Evolutionary conservation across 2,113 vertebrate species (phyloP).

Genomic region (Passer domesticus): DNA sequence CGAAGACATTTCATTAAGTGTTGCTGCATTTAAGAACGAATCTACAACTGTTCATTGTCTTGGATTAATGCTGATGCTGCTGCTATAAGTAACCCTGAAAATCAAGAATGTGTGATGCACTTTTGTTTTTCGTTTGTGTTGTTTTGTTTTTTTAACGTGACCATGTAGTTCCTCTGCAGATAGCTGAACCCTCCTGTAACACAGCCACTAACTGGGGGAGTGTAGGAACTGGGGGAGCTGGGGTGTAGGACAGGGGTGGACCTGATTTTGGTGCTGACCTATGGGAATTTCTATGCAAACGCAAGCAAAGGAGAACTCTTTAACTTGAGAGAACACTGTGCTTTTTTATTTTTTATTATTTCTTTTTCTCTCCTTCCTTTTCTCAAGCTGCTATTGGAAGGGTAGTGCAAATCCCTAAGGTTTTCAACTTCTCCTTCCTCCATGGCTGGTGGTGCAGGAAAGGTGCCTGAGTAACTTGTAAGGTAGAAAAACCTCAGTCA

Average conservation of each 20-base stretch:
- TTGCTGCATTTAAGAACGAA: conserved; percentile 70
- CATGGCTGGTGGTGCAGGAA: background rate
- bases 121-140: conserved; percentile 23
- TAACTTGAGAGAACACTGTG: conserved; percentile 62
- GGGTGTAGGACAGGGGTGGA: conserved; percentile 3
- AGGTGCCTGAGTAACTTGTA: background rate
- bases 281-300: conserved; percentile 62
- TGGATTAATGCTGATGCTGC: conserved; percentile 77
- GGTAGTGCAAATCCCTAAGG: conserved; percentile 21
- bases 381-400: conserved; percentile 62
- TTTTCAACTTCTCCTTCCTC: conserved; percentile 11
- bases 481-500: background rate
- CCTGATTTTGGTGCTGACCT: conserved; percentile 66
- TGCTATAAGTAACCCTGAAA: conserved; percentile 78
- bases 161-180: conserved; percentile 47
- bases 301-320: conserved; percentile 63
- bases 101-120: conserved; percentile 82
- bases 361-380: conserved; percentile 32
- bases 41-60: conserved; percentile 71
- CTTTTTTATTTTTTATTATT: background rate
- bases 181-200: conserved; percentile 55
- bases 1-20: conserved; percentile 74
- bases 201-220: conserved; percentile 69
- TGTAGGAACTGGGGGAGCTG: background rate
- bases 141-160: conserved; percentile 16